Evolutionary conservation across 2,888 invertebrate species (phyloP).

Genomic region (Malthinus seriepunctatus): DNA sequence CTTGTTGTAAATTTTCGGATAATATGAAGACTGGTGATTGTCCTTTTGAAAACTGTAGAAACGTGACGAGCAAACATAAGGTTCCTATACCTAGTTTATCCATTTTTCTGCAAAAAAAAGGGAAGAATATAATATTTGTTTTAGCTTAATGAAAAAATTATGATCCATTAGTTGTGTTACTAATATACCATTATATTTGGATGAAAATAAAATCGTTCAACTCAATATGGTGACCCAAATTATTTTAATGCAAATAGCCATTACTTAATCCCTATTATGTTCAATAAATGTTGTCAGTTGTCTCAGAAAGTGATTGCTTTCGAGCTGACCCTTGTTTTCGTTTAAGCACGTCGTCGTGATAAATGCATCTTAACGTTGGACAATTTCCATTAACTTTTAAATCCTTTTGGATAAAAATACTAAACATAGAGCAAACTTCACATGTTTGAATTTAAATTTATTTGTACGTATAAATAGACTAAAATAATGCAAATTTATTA

Average conservation of each 20-base stretch:
- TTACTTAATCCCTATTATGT: conserved; percentile 31
- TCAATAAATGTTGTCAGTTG: conserved; percentile 36
- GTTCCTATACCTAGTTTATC: conserved; percentile 27
- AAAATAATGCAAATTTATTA: neutral
- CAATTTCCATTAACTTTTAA: conserved; percentile 2
- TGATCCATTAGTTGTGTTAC: too few relatives aligned
- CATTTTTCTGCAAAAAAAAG: conserved; percentile 31
- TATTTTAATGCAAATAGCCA: conserved; percentile 14
- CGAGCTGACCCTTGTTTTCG: conserved; percentile 43
- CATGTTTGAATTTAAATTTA: too few relatives aligned
- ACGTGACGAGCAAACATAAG: conserved; percentile 14
- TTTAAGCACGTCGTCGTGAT: conserved; percentile 18
- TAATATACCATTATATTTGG: neutral
- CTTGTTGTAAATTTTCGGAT: conserved; percentile 60
- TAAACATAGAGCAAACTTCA: too few relatives aligned
- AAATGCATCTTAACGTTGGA: conserved; percentile 13
- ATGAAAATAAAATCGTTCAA: neutral
- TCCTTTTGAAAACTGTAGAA: conserved; percentile 16
- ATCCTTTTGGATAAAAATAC: too few relatives aligned
- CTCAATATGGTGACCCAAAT: conserved; percentile 13
- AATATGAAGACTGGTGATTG: conserved; percentile 47
- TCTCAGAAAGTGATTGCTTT: conserved; percentile 44
- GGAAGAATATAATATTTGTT: neutral
- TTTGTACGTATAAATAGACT: neutral
- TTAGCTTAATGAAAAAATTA: neutral